These are phyloP conservation scores for Clitarchus hookeri DNA, from an alignment of 2,888 invertebrate species.

Conservation along the genomic window DNA sequence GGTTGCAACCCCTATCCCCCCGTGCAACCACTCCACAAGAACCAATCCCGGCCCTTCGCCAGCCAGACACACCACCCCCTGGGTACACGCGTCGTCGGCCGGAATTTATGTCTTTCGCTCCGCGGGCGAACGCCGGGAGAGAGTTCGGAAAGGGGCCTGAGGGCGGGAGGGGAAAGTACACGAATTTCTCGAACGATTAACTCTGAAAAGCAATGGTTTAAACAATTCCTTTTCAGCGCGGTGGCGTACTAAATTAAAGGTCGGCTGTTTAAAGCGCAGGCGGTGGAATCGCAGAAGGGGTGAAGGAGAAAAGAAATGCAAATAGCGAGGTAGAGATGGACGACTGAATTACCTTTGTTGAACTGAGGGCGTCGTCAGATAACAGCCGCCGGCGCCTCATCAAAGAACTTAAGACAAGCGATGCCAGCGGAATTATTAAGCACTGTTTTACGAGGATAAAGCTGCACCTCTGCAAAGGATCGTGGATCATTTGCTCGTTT, in stretches of 20 bases:
- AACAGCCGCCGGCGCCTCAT: neutral
- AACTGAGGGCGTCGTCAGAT: neutral
- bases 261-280: constrained; percentile 15
- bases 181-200: constrained; percentile 26
- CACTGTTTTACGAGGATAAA: neutral
- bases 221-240: constrained; percentile 20
- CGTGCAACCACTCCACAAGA: neutral
- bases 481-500: no score
- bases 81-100: neutral
- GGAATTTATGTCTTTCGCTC: constrained; percentile 20
- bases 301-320: neutral
- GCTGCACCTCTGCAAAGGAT: no score
- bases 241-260: constrained; percentile 22
- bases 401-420: neutral
- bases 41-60: no score
- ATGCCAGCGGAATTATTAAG: neutral
- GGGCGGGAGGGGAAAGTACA: constrained; percentile 17
- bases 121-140: neutral
- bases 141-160: neutral
- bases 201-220: constrained; percentile 4
- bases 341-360: neutral
- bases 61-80: neutral
- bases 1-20: neutral
- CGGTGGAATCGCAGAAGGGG: neutral
- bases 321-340: neutral